Evolutionary conservation across 2,113 vertebrate species (phyloP), one percentile per base, ranked within the genome.

Genomic region (Beaufortia kweichowensis): DNA sequence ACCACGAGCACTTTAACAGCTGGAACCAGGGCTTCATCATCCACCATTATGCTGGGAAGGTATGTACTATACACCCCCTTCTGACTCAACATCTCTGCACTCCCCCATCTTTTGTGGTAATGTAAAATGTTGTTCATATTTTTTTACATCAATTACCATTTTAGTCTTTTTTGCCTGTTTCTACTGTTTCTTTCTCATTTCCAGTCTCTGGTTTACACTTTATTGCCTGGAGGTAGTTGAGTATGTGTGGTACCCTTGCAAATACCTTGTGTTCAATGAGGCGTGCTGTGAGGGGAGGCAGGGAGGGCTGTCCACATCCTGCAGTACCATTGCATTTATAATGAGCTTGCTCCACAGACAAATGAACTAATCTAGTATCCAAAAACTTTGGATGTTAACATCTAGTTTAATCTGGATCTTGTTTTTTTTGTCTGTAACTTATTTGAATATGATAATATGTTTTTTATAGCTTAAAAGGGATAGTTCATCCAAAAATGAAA

Each of bases 11-110:
- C 87, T 98, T 98, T 91, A 99, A 99, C 92, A 98, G 97, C 93
- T 99, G 97, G 97, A 99, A 98, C 86, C 96, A 99, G 81, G 97
- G 97, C 65, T 98, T 99, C 88, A 98, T 99, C 81, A 95, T 99
- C 62, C 97, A 99, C 87, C 97, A 99, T 85, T 99, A 99, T 0
- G 97, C 97, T 8, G 97, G 97, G 60, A 99, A 99, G 96, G 97
- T 98, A 84, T 59, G 35, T 39, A 7, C 0, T 0, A 39, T 26
- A 4, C 21, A 23, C 0, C 9, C 14, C 71, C 3, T 8, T 26
- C 12, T 39, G 3, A 33, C 65, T 62, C 12, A 24, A n/a, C 19
- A 14, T 61, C 29, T 55, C 41, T 64, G 29, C 12, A 33, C 9
- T 15, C 31, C 15, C 46, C 11, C 55, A 56, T 10, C 15, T 21